These are phyloP conservation scores for Neofelis nebulosa DNA, from an alignment of 2,113 vertebrate species.

Conservation along the genomic window DNA sequence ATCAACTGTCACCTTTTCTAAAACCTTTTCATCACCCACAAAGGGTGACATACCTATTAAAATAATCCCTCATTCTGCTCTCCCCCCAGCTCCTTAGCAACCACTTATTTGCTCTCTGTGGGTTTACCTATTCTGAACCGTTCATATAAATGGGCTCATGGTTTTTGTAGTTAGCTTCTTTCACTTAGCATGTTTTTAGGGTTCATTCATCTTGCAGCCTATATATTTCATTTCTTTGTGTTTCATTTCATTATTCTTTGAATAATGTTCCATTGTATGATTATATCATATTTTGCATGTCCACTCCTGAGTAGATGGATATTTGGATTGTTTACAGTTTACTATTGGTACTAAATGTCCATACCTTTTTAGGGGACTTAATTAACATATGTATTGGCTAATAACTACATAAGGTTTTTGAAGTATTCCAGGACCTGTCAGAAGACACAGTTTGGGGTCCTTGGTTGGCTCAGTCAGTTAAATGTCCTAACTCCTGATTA, in stretches of 20 bases:
- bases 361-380: neutral
- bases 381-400: neutral
- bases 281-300: neutral
- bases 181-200: neutral
- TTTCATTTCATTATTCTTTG: no score
- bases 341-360: neutral
- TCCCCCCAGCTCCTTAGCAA: neutral
- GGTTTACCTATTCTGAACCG: neutral
- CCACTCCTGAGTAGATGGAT: neutral
- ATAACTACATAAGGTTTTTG: neutral
- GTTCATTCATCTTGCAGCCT: neutral
- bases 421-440: neutral
- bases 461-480: no score
- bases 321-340: neutral
- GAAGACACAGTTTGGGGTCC: neutral
- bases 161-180: neutral
- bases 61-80: neutral
- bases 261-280: neutral
- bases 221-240: neutral
- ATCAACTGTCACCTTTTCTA: neutral
- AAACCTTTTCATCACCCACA: neutral
- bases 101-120: neutral
- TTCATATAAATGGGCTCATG: neutral
- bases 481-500: no score
- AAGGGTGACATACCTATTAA: neutral